phyloP scores from a whole-genome alignment of 64 coral and sea anemone genomes.

The Actinia tenebrosa region DNA sequence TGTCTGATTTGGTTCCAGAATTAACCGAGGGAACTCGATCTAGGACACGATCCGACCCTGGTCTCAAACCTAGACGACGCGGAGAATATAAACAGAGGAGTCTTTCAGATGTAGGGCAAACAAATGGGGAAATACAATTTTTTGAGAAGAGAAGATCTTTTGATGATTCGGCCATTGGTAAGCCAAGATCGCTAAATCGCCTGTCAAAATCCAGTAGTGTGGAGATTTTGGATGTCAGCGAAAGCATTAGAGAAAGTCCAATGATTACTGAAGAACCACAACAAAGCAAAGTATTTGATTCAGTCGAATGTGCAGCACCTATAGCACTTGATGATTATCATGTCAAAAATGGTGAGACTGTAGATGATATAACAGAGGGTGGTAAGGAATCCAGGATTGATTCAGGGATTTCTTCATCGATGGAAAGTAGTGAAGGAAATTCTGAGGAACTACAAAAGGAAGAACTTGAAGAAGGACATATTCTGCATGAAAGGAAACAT shows the following conservation, averaged over 20 bases:
- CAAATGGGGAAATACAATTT: not conserved
- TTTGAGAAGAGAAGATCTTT: conserved; percentile 21
- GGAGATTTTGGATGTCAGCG: conserved; percentile 38
- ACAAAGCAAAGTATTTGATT: not conserved
- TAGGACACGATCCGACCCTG: conserved; percentile 55
- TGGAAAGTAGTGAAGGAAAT: conserved; percentile 23
- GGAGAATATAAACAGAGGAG: not conserved
- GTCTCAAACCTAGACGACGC: conserved; percentile 15
- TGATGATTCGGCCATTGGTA: conserved; percentile 61
- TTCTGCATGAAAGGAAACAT: not conserved
- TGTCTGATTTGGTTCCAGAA: conserved; percentile 81
- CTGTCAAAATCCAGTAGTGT: conserved; percentile 77
- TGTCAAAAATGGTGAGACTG: not conserved
- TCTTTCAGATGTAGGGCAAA: not conserved
- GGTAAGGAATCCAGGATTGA: conserved; percentile 8
- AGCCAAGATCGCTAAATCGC: not conserved
- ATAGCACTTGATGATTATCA: not conserved
- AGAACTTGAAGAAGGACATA: not conserved
- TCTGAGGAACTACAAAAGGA: not conserved
- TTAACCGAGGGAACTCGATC: conserved; percentile 38
- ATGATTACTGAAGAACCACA: conserved; percentile 16
- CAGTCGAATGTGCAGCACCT: not conserved
- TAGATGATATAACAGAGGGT: not conserved
- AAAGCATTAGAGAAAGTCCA: not conserved
- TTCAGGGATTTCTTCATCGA: conserved; percentile 25